These are phyloP conservation scores for Cetonia aurata DNA, from an alignment of 2,888 invertebrate species.

Conservation along the genomic window DNA sequence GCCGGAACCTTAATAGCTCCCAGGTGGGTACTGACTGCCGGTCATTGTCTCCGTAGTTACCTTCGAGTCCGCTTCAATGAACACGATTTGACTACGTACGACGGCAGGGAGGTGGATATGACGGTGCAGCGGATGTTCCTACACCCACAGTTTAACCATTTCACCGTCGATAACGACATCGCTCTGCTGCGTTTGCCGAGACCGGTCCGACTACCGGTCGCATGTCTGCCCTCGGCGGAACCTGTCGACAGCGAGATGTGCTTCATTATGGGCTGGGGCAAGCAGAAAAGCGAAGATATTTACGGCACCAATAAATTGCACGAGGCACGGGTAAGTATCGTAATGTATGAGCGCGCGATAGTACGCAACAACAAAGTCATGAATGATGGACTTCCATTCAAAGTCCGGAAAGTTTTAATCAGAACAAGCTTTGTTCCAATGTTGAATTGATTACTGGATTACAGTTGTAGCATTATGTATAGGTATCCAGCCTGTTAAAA, in stretches of 20 bases:
- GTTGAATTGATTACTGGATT: neutral
- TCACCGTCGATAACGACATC: conserved; percentile 93
- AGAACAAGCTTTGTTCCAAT: neutral
- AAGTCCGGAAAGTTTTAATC: neutral
- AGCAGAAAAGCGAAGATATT: conserved; percentile 79
- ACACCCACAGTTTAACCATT: conserved; percentile 88
- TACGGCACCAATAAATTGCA: conserved; percentile 87
- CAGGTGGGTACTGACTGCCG: conserved; percentile 89
- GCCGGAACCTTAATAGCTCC: conserved; percentile 87
- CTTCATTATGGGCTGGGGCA: conserved; percentile 95
- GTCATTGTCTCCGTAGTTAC: conserved; percentile 85
- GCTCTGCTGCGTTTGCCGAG: conserved; percentile 80
- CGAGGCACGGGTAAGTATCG: conserved; percentile 79
- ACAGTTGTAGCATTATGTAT: neutral
- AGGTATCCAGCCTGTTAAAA: no score
- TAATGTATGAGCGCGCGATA: conserved; percentile 9
- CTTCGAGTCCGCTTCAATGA: conserved; percentile 88
- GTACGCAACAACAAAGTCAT: conserved; percentile 9
- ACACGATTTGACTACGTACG: conserved; percentile 81
- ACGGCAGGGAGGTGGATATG: conserved; percentile 84
- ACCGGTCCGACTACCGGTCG: conserved; percentile 65
- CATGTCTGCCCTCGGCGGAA: conserved; percentile 83
- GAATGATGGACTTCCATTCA: conserved; percentile 34
- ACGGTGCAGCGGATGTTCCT: conserved; percentile 80
- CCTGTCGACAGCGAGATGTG: conserved; percentile 78